Conservation (phyloP, 1,140 invertebrate species). For the Amphibalanus amphitrite region DNA sequence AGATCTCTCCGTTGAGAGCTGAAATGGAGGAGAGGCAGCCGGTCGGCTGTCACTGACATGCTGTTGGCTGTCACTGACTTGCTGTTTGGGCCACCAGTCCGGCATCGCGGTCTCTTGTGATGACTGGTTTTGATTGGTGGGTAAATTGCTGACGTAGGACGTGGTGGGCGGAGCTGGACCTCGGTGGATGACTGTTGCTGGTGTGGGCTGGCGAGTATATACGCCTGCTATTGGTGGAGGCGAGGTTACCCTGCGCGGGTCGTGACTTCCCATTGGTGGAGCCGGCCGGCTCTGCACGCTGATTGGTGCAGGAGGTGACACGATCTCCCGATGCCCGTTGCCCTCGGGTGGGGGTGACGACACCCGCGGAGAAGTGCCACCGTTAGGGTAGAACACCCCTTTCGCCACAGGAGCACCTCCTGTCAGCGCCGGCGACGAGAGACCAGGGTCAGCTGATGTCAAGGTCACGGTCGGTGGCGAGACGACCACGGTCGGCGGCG, state of each 20-base stretch:
- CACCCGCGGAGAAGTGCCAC: neutral
- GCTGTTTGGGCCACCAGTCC: neutral
- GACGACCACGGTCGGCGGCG: too few species aligned
- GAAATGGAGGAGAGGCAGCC: too few species aligned
- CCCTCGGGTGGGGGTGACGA: neutral
- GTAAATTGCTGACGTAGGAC: too few species aligned
- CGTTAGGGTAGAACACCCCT: neutral
- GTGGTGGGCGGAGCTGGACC: neutral
- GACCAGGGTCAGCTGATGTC: neutral
- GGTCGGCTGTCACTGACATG: too few species aligned
- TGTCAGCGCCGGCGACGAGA: neutral
- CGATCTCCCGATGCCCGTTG: too few species aligned
- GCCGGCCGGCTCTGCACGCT: neutral
- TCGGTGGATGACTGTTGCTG: neutral
- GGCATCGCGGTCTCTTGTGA: too few species aligned
- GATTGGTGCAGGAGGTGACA: too few species aligned
- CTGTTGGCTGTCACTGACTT: neutral
- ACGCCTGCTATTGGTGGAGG: neutral
- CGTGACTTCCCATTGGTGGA: neutral
- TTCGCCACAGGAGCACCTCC: neutral
- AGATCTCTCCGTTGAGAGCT: too few species aligned
- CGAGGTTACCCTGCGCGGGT: neutral
- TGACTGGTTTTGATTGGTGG: too few species aligned
- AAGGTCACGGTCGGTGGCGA: too few species aligned
- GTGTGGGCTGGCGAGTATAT: neutral